Conservation (phyloP, 2,888 invertebrate species). For the Eurytoma adleriae region DNA sequence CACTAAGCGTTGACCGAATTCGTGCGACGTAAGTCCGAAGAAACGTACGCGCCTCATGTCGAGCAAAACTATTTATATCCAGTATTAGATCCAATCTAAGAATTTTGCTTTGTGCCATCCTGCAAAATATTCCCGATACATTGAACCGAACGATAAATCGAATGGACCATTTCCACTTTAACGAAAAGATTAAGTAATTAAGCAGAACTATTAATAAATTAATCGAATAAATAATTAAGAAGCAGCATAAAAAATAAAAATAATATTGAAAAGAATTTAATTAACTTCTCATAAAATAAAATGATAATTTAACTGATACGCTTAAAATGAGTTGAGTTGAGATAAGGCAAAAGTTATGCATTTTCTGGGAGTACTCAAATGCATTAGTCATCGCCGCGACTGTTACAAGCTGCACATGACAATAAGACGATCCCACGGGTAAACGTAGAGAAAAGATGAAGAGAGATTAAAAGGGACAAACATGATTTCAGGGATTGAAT, state of each 20-base stretch:
- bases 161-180: neutral
- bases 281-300: no score
- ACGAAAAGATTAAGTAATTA: neutral
- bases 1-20: constrained; percentile 70
- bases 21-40: constrained; percentile 61
- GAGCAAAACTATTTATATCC: constrained; percentile 69
- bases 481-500: constrained; percentile 82
- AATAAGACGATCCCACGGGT: no score
- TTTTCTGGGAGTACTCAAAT: no score
- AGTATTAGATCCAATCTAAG: constrained; percentile 62
- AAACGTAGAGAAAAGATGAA: no score
- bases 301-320: no score
- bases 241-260: neutral
- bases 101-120: constrained; percentile 39
- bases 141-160: neutral
- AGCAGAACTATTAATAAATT: no score
- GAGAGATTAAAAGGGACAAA: neutral
- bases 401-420: no score
- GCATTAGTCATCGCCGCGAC: no score
- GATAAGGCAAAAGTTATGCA: no score
- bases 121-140: constrained; percentile 12
- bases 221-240: no score
- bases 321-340: no score
- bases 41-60: constrained; percentile 65
- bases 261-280: neutral